A percentile compares a stretch with the other conserved stretches of the same genome.
Evolutionary conservation across 2,888 invertebrate genomes (phyloP).

Genomic region (Branchipolynoe longqiensis): DNA sequence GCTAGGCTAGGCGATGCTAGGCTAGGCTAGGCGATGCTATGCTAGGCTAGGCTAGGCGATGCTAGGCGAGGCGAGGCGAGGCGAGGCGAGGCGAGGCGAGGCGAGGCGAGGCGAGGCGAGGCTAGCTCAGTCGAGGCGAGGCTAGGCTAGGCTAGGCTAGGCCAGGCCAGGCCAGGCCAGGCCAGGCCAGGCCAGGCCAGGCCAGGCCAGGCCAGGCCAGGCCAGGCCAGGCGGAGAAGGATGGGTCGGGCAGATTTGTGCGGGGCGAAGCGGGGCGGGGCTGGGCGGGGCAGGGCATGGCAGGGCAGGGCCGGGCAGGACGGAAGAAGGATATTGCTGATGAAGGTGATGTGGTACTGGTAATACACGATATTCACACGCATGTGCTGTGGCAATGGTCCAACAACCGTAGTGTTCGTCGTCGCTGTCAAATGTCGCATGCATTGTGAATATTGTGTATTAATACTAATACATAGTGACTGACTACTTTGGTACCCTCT

Average conservation of each 20-base stretch:
- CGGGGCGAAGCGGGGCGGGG: background rate
- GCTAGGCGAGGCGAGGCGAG: background rate
- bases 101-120: background rate
- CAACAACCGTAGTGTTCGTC: too few species aligned
- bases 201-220: background rate
- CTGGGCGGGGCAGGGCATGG: background rate
- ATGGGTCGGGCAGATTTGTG: background rate
- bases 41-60: background rate
- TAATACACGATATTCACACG: too few species aligned
- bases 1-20: background rate
- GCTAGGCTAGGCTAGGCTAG: background rate
- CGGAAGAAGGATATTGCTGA: background rate
- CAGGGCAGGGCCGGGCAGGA: background rate
- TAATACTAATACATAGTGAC: too few species aligned
- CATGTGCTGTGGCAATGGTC: too few species aligned
- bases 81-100: background rate
- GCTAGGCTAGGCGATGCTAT: background rate
- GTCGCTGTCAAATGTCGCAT: too few species aligned
- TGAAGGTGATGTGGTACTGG: background rate
- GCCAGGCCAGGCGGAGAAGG: background rate
- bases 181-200: background rate
- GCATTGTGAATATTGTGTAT: too few species aligned
- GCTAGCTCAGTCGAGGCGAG: background rate
- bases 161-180: background rate
- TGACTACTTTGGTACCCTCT: too few species aligned